Conservation (phyloP, 2,888 invertebrate species). For the Drosophila rubida region DNA sequence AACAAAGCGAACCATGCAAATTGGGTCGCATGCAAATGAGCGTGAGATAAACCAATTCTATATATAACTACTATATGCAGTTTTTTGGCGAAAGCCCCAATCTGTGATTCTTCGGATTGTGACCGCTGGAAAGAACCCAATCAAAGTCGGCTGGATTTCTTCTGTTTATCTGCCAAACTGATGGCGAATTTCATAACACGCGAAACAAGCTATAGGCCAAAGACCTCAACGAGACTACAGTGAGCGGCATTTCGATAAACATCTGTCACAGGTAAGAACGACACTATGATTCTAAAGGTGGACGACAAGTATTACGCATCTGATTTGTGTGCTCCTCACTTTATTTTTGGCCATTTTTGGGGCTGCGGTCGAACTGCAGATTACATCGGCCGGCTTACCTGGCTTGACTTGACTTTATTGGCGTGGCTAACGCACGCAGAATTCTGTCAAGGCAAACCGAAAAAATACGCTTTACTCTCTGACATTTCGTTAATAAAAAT, state of each 20-base stretch:
- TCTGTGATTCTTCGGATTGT: background rate
- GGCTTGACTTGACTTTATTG: slow-evolving; percentile 6
- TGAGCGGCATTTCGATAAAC: slow-evolving; percentile 30
- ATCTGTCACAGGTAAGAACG: slow-evolving; percentile 55
- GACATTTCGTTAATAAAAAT: slow-evolving; percentile 68
- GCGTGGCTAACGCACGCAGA: slow-evolving; percentile 8
- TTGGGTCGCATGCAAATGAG: slow-evolving; percentile 57
- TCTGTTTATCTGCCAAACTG: slow-evolving; percentile 10
- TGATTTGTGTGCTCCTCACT: slow-evolving; percentile 23
- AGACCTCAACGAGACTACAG: slow-evolving; percentile 52
- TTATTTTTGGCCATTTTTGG: slow-evolving; percentile 28
- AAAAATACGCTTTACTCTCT: slow-evolving; percentile 23
- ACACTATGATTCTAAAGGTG: slow-evolving; percentile 35
- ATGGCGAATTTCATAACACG: slow-evolving; percentile 50
- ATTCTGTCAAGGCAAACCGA: slow-evolving; percentile 46
- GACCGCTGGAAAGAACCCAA: slow-evolving; percentile 21
- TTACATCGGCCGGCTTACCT: slow-evolving; percentile 31
- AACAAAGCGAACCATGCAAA: slow-evolving; percentile 15
- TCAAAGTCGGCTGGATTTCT: slow-evolving; percentile 35
- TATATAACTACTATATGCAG: slow-evolving; percentile 27
- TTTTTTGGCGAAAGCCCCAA: slow-evolving; percentile 11
- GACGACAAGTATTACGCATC: slow-evolving; percentile 28
- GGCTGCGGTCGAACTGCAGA: slow-evolving; percentile 33
- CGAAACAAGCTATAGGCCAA: slow-evolving; percentile 62
- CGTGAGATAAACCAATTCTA: slow-evolving; percentile 20